Evolutionary conservation across 2,797 vertebrate species (phyloP).

Genomic region (Brachyrhaphis roseni): DNA sequence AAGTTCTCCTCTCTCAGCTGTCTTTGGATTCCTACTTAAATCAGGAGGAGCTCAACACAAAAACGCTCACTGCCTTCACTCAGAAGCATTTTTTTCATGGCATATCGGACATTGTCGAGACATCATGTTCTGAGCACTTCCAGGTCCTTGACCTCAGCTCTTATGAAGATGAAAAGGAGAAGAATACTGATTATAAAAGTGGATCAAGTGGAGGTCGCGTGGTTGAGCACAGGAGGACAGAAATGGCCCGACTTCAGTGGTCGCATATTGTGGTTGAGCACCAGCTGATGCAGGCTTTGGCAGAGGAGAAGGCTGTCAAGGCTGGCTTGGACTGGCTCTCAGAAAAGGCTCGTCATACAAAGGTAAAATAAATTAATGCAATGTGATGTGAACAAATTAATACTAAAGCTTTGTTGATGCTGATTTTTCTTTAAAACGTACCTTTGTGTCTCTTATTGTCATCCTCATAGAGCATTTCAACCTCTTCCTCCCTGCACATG

Average conservation of each 20-base stretch:
- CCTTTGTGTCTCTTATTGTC: constrained; percentile 1
- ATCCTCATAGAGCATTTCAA: constrained; percentile 62
- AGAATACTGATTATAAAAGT: constrained; percentile 27
- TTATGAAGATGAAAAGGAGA: constrained; percentile 62
- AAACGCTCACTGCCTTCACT: constrained; percentile 81
- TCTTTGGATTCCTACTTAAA: constrained; percentile 84
- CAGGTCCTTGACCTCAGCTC: constrained; percentile 79
- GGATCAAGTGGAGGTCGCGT: constrained; percentile 50
- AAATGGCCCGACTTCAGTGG: constrained; percentile 87
- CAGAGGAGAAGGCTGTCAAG: constrained; percentile 80
- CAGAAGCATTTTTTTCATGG: constrained; percentile 83
- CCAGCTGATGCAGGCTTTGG: constrained; percentile 84
- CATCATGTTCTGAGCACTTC: constrained; percentile 79
- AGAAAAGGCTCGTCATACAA: constrained; percentile 72
- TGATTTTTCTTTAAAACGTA: not conserved
- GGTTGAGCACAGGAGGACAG: constrained; percentile 75
- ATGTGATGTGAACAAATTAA: not conserved
- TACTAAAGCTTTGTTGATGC: not conserved
- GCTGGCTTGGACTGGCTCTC: constrained; percentile 83
- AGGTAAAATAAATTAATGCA: constrained; percentile 60
- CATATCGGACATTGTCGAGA: constrained; percentile 80
- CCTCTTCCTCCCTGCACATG: constrained; percentile 74
- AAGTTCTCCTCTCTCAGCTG: constrained; percentile 84
- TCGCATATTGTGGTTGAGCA: constrained; percentile 85
- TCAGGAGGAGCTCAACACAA: constrained; percentile 87